Conservation (phyloP, 2,797 vertebrate species). For the Alcedo atthis region DNA sequence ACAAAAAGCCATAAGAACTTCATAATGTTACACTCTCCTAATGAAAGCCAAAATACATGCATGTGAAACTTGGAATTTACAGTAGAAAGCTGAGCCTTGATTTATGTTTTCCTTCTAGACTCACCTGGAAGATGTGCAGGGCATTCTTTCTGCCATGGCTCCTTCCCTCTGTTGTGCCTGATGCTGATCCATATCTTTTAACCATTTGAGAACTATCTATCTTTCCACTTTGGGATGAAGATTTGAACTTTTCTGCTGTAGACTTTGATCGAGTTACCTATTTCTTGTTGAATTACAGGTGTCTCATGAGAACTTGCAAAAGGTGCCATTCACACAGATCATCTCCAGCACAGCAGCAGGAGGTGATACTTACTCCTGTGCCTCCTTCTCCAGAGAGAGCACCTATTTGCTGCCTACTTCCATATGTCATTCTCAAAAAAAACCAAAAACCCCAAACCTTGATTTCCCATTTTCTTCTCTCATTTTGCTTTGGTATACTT, state of each 20-base stretch:
- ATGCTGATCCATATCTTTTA: neutral
- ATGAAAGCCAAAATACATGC: neutral
- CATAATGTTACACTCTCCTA: neutral
- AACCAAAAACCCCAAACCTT: neutral
- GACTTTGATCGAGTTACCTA: neutral
- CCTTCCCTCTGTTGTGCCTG: neutral
- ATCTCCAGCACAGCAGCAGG: neutral
- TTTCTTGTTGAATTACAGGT: neutral
- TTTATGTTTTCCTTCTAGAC: neutral
- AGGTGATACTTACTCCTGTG: neutral
- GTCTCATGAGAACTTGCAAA: neutral
- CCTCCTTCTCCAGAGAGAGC: neutral
- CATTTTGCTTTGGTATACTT: neutral
- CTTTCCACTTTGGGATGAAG: neutral
- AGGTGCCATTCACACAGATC: neutral
- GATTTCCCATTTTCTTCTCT: neutral
- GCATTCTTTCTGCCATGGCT: neutral
- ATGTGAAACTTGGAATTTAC: neutral
- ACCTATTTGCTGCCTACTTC: neutral
- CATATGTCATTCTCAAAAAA: neutral
- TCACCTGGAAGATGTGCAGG: neutral
- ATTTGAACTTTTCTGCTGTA: neutral
- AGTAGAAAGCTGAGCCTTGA: neutral
- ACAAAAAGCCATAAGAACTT: neutral
- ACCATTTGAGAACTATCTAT: neutral